These are phyloP conservation scores for Zaprionus tsacasi DNA, from an alignment of 1,140 invertebrate species.

Conservation along the genomic window DNA sequence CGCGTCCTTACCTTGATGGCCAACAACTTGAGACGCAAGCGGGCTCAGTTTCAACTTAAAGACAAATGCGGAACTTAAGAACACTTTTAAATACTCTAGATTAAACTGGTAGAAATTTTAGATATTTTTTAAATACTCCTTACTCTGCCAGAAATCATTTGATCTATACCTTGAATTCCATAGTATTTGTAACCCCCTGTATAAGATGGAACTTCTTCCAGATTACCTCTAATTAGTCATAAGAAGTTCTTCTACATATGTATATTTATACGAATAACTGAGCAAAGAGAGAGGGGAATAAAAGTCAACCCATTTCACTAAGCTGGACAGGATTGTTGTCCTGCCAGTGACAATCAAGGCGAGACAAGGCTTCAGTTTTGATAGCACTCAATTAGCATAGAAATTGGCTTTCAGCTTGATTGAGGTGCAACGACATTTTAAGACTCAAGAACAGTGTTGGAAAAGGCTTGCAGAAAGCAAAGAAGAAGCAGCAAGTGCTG, in stretches of 20 bases:
- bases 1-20: constrained; percentile 4
- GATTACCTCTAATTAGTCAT: too few species aligned
- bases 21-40: background rate
- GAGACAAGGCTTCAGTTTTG: constrained; percentile 14
- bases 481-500: background rate
- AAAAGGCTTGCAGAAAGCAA: background rate
- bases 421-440: constrained; percentile 44
- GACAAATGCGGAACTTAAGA: background rate
- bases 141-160: too few species aligned
- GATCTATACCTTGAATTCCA: too few species aligned
- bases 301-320: constrained; percentile 33
- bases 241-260: too few species aligned
- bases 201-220: too few species aligned
- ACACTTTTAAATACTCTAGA: background rate
- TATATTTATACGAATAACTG: too few species aligned
- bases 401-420: constrained; percentile 70
- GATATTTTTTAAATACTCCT: too few species aligned
- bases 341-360: constrained; percentile 42
- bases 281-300: background rate
- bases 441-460: background rate
- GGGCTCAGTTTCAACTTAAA: constrained; percentile 3
- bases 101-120: background rate
- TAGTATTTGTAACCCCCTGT: too few species aligned
- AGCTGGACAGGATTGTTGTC: constrained; percentile 1
- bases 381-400: constrained; percentile 74